Evolutionary conservation across 1,140 invertebrate species (phyloP), one percentile per base, ranked within the genome.

Genomic region (Philotrypesis tridentata): DNA sequence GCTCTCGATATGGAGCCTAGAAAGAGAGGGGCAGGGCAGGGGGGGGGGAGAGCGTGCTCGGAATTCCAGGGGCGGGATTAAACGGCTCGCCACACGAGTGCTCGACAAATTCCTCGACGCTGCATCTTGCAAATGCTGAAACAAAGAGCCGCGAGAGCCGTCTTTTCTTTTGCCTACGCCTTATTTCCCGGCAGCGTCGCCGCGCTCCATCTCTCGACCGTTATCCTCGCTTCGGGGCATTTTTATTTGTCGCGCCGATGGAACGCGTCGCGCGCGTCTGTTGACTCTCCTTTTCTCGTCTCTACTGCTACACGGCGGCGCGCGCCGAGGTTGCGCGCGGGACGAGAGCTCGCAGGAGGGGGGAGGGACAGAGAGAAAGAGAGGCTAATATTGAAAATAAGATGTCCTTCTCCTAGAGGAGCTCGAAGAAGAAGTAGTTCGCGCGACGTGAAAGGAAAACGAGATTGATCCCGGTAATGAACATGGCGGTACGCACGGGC

Each of bases 401-500:
- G 37, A 2, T 31, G 31, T 61, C 21, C n/a, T 12, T 23, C 29
- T 61, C n/a, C 2, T 27, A 12, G n/a, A 48, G 12, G 1, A 27
- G 23, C 8, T 61, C 8, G 17, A 27, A 37, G 43, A 55, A 72
- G 40, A 11, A 72, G 5, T 9, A 37, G 3, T 37, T 37, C 33
- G 9, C 33, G 33, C 33, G 33, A 80, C 60, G 73, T 48, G 61
- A 80, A 74, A 74, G 55, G 71, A 80, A 80, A 80, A 80, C 73
- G 61, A 74, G 79, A 80, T 80, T 67, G 71, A 74, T 74, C 79
- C 48, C 61, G 60, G 79, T 74, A 80, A 80, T 80, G 79, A 80
- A 74, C 23, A 37, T 74, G 48, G 60, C 37, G 23, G 25, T 63
- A 40, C 43, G 43, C 78, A 27, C 68, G 78, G 70, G 79, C 79